Conservation (phyloP, 2,888 invertebrate species). For the Smittia sp. region DNA sequence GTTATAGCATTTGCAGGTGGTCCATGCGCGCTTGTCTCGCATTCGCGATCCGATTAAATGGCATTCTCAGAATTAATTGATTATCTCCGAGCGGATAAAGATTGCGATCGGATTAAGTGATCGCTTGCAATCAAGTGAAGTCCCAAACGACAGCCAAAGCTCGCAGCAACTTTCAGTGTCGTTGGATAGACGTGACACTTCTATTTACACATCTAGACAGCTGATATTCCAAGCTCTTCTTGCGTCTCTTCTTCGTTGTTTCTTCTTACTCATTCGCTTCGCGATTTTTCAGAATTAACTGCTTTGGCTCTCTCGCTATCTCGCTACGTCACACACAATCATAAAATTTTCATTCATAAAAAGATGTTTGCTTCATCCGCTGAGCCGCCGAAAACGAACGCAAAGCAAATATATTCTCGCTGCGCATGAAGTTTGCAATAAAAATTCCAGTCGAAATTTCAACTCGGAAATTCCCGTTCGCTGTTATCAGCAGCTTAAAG, state of each 20-base stretch:
- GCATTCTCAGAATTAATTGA: not conserved
- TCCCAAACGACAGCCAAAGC: too few species aligned
- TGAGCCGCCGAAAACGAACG: slow-evolving; percentile 3
- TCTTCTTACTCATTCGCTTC: not conserved
- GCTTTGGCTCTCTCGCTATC: slow-evolving; percentile 4
- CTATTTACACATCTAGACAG: slow-evolving; percentile 19
- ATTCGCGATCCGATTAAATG: not conserved
- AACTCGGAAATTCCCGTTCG: slow-evolving; percentile 24
- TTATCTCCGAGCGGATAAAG: not conserved
- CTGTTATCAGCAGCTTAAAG: slow-evolving; percentile 14
- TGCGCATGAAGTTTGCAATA: slow-evolving; percentile 22
- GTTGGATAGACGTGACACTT: not conserved
- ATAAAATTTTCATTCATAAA: slow-evolving; percentile 39
- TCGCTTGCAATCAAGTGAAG: too few species aligned
- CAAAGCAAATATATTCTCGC: not conserved
- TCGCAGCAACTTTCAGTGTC: too few species aligned
- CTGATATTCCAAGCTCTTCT: slow-evolving; percentile 10
- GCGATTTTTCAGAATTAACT: slow-evolving; percentile 12
- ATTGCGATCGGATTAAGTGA: not conserved
- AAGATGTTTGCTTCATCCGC: slow-evolving; percentile 38
- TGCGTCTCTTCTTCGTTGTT: not conserved
- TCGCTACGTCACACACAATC: slow-evolving; percentile 8
- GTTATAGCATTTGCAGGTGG: slow-evolving; percentile 13
- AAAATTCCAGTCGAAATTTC: slow-evolving; percentile 39
- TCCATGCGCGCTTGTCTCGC: not conserved